Conservation (phyloP, 1,140 invertebrate genomes). For the Papilio xuthus region DNA sequence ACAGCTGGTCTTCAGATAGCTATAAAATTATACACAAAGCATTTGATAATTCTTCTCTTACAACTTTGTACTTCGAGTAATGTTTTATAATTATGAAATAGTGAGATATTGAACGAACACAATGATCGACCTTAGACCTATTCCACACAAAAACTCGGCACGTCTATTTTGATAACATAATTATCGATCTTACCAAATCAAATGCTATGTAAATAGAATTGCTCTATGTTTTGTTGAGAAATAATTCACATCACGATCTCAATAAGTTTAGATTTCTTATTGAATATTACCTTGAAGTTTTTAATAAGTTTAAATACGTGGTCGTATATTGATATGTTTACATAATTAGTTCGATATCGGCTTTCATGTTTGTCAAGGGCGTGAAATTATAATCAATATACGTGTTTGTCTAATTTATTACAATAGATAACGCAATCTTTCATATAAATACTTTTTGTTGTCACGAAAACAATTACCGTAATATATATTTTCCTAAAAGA, state of each 20-base stretch:
- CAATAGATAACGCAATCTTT: background rate
- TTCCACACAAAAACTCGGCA: conserved; percentile 3
- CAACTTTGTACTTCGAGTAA: background rate
- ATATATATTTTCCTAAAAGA: no score
- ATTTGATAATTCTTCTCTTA: background rate
- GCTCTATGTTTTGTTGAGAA: background rate
- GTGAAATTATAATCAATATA: background rate
- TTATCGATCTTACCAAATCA: conserved; percentile 18
- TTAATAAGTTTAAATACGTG: conserved; percentile 24
- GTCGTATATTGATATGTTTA: conserved; percentile 20
- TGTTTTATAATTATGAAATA: background rate
- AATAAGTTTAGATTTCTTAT: conserved; percentile 18
- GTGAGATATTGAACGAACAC: background rate
- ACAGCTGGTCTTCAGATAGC: no score
- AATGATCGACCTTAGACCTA: conserved; percentile 24
- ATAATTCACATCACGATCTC: conserved; percentile 16
- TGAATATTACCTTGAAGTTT: conserved; percentile 25
- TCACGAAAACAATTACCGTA: background rate
- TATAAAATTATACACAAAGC: background rate
- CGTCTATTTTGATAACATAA: conserved; percentile 25
- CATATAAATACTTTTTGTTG: background rate
- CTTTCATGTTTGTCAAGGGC: conserved; percentile 27
- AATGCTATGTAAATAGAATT: background rate
- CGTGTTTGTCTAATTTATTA: background rate
- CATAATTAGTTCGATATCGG: background rate